phyloP scores from a whole-genome alignment of 2,797 vertebrate genomes.

The Notamacropus eugenii region DNA sequence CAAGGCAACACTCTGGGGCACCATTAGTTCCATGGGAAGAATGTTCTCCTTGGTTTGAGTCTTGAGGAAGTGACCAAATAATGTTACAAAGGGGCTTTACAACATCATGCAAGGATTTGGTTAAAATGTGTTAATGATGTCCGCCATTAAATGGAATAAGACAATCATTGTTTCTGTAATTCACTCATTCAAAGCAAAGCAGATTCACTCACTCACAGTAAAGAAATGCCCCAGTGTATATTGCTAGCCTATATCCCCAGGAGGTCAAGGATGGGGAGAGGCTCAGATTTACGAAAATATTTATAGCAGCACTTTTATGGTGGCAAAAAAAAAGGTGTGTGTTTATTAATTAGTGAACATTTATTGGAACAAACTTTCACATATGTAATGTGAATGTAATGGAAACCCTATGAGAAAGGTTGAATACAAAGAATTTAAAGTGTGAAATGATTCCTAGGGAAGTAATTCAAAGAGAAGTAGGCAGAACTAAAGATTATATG shows the following conservation, averaged over 20 bases:
- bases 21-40: not conserved
- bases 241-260: not conserved
- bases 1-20: not conserved
- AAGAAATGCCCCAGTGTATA: not conserved
- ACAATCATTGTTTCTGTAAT: not conserved
- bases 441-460: not conserved
- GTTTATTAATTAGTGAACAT: not conserved
- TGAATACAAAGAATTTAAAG: not conserved
- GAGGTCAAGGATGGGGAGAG: not conserved
- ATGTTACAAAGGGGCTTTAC: not conserved
- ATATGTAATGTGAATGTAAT: not conserved
- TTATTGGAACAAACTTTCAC: not conserved
- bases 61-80: not conserved
- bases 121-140: not conserved
- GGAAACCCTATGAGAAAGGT: not conserved
- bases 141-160: too few relatives aligned
- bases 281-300: not conserved
- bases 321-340: not conserved
- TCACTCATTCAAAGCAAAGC: not conserved
- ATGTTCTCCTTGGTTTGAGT: not conserved
- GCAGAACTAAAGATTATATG: not conserved
- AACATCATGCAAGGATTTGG: not conserved
- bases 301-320: not conserved
- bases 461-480: not conserved
- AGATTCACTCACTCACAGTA: not conserved